These are phyloP conservation scores for Echiichthys vipera DNA, from an alignment of 2,797 vertebrate genomes.

Conservation along the genomic window DNA sequence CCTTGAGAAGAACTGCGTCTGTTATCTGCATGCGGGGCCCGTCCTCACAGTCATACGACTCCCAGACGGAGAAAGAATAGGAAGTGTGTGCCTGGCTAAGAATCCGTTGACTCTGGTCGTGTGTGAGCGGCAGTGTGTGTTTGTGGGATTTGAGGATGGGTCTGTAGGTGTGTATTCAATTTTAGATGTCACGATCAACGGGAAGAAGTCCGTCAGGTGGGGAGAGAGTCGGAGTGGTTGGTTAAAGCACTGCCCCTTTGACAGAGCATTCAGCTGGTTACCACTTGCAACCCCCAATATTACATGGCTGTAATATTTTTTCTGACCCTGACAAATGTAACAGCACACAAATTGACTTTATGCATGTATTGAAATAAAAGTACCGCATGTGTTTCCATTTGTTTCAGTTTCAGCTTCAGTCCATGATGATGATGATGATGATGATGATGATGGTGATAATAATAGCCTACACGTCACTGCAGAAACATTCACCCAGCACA, in stretches of 20 bases:
- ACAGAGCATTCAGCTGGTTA: conserved; percentile 56
- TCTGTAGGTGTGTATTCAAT: conserved; percentile 83
- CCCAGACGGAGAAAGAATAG: conserved; percentile 76
- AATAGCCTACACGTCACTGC: background rate
- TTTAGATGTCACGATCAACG: conserved; percentile 40
- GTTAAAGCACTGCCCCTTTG: conserved; percentile 62
- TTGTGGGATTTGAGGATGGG: conserved; percentile 87
- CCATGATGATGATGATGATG: background rate
- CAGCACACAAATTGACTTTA: background rate
- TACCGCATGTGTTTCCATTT: background rate
- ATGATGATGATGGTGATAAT: background rate
- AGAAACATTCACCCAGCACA: background rate
- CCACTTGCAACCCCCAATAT: conserved; percentile 69
- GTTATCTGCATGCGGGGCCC: conserved; percentile 66
- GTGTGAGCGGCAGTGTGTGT: conserved; percentile 67
- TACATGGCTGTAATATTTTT: conserved; percentile 63
- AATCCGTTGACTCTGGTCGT: conserved; percentile 68
- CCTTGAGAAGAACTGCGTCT: conserved; percentile 49
- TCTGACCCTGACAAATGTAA: background rate
- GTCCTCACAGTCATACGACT: conserved; percentile 77
- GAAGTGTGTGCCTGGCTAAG: conserved; percentile 74
- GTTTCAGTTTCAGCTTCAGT: background rate
- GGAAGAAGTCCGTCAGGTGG: conserved; percentile 27
- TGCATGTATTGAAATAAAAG: background rate
- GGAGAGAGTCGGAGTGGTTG: conserved; percentile 20